Evolutionary conservation across 2,113 vertebrate genomes (phyloP).

Genomic region (Ibidorhyncha struthersii): DNA sequence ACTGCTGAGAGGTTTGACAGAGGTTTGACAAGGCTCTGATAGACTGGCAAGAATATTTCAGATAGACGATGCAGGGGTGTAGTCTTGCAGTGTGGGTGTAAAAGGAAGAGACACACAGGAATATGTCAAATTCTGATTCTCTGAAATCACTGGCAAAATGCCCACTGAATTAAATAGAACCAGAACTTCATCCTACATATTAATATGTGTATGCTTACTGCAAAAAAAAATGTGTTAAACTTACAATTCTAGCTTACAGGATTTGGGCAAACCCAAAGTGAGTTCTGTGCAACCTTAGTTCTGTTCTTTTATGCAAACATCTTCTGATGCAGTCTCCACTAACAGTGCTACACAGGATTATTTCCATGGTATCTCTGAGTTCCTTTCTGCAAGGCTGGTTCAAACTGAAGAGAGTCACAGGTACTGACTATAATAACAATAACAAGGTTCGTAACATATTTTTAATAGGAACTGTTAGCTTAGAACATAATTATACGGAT

Average conservation of each 20-base stretch:
- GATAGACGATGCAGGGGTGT: neutral
- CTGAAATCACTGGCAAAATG: neutral
- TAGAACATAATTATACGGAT: neutral
- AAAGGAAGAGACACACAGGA: neutral
- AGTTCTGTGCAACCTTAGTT: neutral
- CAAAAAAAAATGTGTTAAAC: neutral
- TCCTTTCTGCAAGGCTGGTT: neutral
- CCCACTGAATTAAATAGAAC: neutral
- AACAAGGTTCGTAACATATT: neutral
- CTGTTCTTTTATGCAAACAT: neutral
- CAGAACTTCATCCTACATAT: neutral
- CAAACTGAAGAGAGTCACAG: neutral
- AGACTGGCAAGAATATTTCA: neutral
- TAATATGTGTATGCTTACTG: neutral
- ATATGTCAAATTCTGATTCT: neutral
- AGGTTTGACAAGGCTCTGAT: neutral
- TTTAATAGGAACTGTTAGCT: neutral
- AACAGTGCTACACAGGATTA: neutral
- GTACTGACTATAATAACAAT: neutral
- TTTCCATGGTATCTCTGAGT: neutral
- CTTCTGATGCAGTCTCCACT: neutral
- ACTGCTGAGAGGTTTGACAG: neutral
- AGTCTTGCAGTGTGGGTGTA: neutral
- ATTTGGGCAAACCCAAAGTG: neutral
- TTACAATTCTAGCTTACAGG: neutral